phyloP scores from a whole-genome alignment of 1,140 invertebrate species.

The Acromyrmex charruanus region DNA sequence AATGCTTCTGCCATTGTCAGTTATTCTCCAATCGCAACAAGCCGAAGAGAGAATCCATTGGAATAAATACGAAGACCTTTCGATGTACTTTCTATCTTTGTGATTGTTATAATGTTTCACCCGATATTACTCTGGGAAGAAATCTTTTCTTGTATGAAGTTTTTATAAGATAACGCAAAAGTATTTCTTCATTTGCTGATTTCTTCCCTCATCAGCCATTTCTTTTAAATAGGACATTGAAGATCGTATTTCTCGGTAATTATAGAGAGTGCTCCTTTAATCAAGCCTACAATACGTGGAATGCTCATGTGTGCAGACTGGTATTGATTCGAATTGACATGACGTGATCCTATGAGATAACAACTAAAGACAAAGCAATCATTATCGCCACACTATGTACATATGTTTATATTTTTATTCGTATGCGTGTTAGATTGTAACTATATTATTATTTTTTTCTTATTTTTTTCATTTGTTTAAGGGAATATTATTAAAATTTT shows the following conservation, averaged over 20 bases:
- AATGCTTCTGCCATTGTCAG: not conserved
- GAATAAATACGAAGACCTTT: not conserved
- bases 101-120: conserved; percentile 18
- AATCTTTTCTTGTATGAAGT: not conserved
- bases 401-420: too few species aligned
- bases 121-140: not conserved
- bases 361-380: conserved; percentile 33
- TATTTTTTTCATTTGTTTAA: not conserved
- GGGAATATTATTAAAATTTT: not conserved
- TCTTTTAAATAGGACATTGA: not conserved
- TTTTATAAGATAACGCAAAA: not conserved
- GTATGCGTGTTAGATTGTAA: not conserved
- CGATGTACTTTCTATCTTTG: not conserved
- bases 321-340: conserved; percentile 49
- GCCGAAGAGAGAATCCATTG: not conserved
- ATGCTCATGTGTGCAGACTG: conserved; percentile 7
- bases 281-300: not conserved
- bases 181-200: not conserved
- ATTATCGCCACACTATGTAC: not conserved
- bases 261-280: conserved; percentile 30
- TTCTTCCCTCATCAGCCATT: not conserved
- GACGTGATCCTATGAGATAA: conserved; percentile 39
- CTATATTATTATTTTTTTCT: not conserved
- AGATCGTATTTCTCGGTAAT: conserved; percentile 7
- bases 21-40: conserved; percentile 2